Evolutionary conservation across 2,113 vertebrate genomes (phyloP).

Genomic region (Garra rufa): DNA sequence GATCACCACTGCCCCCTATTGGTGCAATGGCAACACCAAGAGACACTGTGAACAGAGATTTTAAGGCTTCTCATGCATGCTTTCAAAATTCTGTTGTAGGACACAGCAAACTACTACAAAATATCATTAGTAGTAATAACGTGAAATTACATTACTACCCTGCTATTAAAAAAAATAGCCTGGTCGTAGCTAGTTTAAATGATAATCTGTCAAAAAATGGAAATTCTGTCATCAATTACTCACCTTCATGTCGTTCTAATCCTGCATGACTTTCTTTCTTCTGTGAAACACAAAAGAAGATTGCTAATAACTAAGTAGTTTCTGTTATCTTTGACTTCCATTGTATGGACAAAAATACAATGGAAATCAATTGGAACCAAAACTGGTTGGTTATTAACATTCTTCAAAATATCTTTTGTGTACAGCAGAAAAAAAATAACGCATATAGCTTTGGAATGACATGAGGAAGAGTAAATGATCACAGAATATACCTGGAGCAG

Average conservation of each 20-base stretch:
- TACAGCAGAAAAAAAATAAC: neutral
- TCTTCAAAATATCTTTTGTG: too few species aligned
- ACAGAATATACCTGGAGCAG: too few species aligned
- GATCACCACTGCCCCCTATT: conserved; percentile 71
- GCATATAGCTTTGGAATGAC: neutral
- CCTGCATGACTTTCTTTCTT: neutral
- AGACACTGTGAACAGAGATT: neutral
- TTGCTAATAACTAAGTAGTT: neutral
- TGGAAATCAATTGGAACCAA: too few species aligned
- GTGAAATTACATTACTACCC: neutral
- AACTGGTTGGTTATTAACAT: too few species aligned
- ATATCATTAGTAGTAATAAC: neutral
- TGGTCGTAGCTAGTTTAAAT: neutral
- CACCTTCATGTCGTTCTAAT: neutral
- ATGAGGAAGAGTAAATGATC: neutral
- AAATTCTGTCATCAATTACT: neutral
- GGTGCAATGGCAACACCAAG: conserved; percentile 29
- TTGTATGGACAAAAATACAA: too few species aligned
- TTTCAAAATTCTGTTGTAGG: neutral
- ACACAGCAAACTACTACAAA: neutral
- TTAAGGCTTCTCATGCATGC: neutral
- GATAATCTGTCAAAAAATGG: neutral
- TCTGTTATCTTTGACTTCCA: too few species aligned
- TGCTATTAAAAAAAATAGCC: neutral
- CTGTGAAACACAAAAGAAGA: neutral